Evolutionary conservation across 2,797 vertebrate species (phyloP).

Genomic region (Acanthis flammea): DNA sequence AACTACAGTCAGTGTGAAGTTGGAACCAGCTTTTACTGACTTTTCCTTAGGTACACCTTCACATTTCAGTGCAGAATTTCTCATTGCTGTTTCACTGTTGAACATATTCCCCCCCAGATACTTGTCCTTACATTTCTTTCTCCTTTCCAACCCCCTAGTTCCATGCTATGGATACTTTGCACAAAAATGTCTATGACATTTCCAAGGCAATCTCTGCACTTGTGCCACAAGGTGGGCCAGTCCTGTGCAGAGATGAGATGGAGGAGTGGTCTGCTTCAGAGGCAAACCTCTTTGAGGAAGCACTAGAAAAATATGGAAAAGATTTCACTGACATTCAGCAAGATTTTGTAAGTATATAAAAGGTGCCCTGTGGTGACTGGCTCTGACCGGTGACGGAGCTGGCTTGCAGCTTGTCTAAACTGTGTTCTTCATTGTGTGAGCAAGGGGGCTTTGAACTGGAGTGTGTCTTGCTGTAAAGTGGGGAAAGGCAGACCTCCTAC

Average conservation of each 20-base stretch:
- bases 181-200: constrained; percentile 90
- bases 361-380: fast-evolving
- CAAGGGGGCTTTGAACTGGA: background rate
- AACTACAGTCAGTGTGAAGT: background rate
- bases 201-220: constrained; percentile 93
- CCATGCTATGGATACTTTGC: constrained; percentile 97
- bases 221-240: constrained; percentile 94
- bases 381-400: background rate
- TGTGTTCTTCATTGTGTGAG: background rate
- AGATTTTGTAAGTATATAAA: constrained; percentile 90
- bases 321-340: constrained; percentile 98
- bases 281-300: constrained; percentile 96
- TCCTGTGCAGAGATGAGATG: constrained; percentile 96
- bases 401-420: background rate
- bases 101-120: background rate
- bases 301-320: constrained; percentile 96
- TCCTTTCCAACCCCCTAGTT: constrained; percentile 76
- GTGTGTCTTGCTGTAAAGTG: background rate
- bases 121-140: background rate
- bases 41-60: background rate
- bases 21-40: background rate
- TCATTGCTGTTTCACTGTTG: background rate
- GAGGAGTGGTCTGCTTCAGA: constrained; percentile 98
- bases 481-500: background rate
- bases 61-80: background rate